Percentiles rank a stretch among this genome's conserved stretches.
These are phyloP conservation scores for Sphenopsis melanotis DNA, from an alignment of 2,797 vertebrate genomes.

Conservation along the genomic window DNA sequence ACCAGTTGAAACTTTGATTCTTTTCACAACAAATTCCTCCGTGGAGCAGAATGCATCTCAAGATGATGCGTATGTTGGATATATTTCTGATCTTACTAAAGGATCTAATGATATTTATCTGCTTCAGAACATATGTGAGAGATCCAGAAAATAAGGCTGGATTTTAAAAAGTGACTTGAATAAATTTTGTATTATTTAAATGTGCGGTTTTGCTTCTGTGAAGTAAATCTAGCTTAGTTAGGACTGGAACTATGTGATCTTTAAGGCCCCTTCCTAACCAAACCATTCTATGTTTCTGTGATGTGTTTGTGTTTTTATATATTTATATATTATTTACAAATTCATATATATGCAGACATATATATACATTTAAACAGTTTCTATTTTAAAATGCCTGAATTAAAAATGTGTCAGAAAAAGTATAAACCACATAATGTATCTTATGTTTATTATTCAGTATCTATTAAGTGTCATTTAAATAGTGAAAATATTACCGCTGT, in stretches of 20 bases:
- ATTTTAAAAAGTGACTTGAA: background rate
- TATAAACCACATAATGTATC: fast-evolving
- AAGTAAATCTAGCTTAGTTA: background rate
- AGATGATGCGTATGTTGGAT: background rate
- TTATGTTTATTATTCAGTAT: background rate
- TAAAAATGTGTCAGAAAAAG: background rate
- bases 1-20: background rate
- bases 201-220: background rate
- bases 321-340: no score
- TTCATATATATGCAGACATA: background rate
- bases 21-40: background rate
- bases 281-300: background rate
- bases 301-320: fast-evolving
- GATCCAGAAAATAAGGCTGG: background rate
- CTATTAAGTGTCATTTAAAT: background rate
- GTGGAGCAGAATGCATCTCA: background rate
- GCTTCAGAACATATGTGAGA: background rate
- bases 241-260: background rate
- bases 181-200: background rate
- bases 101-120: background rate
- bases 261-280: background rate
- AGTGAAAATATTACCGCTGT: background rate
- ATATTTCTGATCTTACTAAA: background rate
- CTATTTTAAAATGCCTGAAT: background rate
- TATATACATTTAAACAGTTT: background rate